Percentiles rank a stretch among this genome's conserved stretches.
Conservation (phyloP, 1,140 invertebrate genomes). For the Drosophila sp. region DNA sequence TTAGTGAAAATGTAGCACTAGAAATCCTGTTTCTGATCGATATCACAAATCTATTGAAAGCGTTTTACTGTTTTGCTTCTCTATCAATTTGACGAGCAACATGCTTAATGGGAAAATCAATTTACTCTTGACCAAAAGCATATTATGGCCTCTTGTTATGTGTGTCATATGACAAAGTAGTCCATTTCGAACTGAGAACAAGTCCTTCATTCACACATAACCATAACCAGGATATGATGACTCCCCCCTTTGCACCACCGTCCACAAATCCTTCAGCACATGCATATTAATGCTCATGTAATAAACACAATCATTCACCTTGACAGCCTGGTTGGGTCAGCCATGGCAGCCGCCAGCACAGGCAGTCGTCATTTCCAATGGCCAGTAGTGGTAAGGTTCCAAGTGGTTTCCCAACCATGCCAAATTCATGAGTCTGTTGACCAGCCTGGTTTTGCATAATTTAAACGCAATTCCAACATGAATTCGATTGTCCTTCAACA, state of each 20-base stretch:
- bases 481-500: conserved; percentile 41
- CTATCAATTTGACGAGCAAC: conserved; percentile 6
- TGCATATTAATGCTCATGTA: conserved; percentile 61
- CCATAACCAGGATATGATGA: not conserved
- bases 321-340: conserved; percentile 51
- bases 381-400: conserved; percentile 39
- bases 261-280: conserved; percentile 20
- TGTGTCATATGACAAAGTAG: conserved; percentile 6
- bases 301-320: conserved; percentile 63
- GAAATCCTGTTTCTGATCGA: no score
- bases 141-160: not conserved
- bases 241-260: not conserved
- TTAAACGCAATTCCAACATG: conserved; percentile 58
- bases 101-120: not conserved
- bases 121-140: not conserved
- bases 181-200: conserved; percentile 5
- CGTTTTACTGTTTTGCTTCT: not conserved
- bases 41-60: not conserved
- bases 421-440: conserved; percentile 45
- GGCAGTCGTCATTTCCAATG: conserved; percentile 24
- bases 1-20: no score
- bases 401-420: conserved; percentile 50
- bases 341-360: not conserved
- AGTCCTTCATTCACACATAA: conserved; percentile 31
- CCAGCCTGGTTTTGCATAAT: conserved; percentile 44